These are phyloP conservation scores for Pachypanchax playfairii DNA, from an alignment of 2,113 vertebrate genomes.

Conservation along the genomic window DNA sequence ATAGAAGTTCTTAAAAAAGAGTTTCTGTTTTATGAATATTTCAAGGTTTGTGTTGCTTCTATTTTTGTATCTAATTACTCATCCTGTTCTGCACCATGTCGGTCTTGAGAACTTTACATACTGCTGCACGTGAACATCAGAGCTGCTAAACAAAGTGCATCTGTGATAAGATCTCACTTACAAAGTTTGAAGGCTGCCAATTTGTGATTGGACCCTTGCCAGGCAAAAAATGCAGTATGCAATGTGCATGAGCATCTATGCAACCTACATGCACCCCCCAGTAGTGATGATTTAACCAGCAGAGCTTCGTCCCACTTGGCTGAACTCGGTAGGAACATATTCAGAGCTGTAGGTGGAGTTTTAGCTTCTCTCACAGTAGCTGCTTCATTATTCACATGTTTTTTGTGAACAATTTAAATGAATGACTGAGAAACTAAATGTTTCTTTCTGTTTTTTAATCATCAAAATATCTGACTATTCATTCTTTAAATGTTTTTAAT, in stretches of 20 bases:
- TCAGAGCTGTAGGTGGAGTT: neutral
- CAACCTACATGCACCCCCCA: conserved; percentile 6
- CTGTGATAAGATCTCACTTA: conserved; percentile 1
- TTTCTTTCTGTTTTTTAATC: neutral
- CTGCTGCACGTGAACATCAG: neutral
- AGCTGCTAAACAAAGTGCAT: neutral
- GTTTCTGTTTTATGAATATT: too few relatives aligned
- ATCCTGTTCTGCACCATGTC: conserved; percentile 7
- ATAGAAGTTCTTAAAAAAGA: too few relatives aligned
- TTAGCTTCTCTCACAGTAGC: neutral
- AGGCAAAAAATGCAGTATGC: conserved; percentile 4
- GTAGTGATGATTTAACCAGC: neutral
- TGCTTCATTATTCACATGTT: neutral
- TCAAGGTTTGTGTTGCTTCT: too few relatives aligned
- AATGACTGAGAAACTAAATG: too few relatives aligned
- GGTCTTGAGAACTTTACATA: neutral
- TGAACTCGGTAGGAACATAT: conserved; percentile 50
- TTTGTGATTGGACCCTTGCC: neutral
- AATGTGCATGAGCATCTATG: conserved; percentile 10
- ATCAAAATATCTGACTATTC: neutral
- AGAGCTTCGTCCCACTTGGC: conserved; percentile 45
- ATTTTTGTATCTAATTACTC: neutral
- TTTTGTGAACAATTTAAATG: too few relatives aligned
- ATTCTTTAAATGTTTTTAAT: too few relatives aligned
- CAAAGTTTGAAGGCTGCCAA: neutral